phyloP scores from a whole-genome alignment of 2,888 invertebrate genomes.

The Halictus ligatus region DNA sequence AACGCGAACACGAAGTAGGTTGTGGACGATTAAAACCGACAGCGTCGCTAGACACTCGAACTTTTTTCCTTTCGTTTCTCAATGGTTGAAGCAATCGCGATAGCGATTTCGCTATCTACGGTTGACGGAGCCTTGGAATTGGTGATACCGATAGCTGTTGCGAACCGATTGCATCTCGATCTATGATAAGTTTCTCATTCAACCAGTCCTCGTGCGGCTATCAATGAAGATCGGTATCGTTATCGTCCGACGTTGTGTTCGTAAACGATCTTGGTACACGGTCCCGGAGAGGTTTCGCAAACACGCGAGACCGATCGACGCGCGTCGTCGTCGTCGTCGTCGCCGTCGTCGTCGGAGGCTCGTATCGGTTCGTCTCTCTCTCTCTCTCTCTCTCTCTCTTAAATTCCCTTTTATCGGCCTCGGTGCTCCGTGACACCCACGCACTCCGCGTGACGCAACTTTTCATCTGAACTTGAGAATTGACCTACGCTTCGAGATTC shows the following conservation, averaged over 20 bases:
- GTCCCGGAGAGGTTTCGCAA: conserved; percentile 9
- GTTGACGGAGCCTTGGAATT: conserved; percentile 20
- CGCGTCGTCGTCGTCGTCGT: background rate
- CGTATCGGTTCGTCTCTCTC: background rate
- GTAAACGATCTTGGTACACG: background rate
- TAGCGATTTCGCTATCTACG: conserved; percentile 8
- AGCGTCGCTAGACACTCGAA: background rate
- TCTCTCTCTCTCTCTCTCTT: background rate
- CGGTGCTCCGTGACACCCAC: background rate
- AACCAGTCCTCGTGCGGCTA: conserved; percentile 5
- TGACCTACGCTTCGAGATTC: background rate
- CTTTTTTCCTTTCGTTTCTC: conserved; percentile 8
- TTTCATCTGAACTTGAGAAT: conserved; percentile 6
- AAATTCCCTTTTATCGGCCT: conserved; percentile 3
- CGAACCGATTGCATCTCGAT: conserved; percentile 22
- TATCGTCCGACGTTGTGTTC: conserved; percentile 17
- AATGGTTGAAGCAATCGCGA: conserved; percentile 7
- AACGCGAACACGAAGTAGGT: background rate
- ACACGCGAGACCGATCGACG: background rate
- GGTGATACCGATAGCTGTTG: conserved; percentile 32
- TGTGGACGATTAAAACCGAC: background rate
- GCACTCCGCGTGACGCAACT: background rate
- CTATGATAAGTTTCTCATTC: conserved; percentile 50
- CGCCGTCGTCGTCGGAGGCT: background rate
- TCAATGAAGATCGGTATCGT: conserved; percentile 2